These are phyloP conservation scores for Nannoperca obscura DNA, from an alignment of 2,797 vertebrate species.

Conservation along the genomic window DNA sequence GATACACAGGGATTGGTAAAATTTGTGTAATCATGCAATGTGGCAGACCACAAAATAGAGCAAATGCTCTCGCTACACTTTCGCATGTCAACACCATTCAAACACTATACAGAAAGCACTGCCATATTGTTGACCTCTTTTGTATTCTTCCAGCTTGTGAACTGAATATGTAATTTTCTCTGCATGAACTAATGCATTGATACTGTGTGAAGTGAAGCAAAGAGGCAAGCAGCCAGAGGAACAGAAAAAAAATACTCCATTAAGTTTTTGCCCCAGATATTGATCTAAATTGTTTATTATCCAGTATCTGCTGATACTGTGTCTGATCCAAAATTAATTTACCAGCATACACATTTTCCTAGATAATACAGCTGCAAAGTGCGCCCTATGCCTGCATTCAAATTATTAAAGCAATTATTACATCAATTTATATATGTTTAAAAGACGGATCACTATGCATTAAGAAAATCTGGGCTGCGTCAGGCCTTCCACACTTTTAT, in stretches of 20 bases:
- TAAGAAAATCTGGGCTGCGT: not conserved
- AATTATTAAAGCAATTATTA: not conserved
- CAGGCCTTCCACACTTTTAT: not conserved
- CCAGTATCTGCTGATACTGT: constrained; percentile 1
- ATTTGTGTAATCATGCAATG: constrained; percentile 18
- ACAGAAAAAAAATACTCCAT: constrained; percentile 16
- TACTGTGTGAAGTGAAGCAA: constrained; percentile 41
- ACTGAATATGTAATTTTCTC: constrained; percentile 64
- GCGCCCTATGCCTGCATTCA: not conserved
- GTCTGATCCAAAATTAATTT: constrained; percentile 3
- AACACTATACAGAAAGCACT: constrained; percentile 33
- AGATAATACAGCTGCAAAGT: not conserved
- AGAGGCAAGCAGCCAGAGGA: constrained; percentile 41
- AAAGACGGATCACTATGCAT: not conserved
- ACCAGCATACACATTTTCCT: not conserved
- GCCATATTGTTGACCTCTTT: constrained; percentile 50
- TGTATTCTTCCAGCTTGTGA: constrained; percentile 39
- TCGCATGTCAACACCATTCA: constrained; percentile 35
- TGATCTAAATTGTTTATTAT: not conserved
- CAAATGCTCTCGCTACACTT: constrained; percentile 35
- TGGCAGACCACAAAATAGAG: constrained; percentile 13
- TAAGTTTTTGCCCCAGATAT: not conserved
- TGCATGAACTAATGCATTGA: constrained; percentile 50
- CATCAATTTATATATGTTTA: not conserved
- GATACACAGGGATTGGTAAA: constrained; percentile 30